Base-by-base conservation (phyloP, 2,888 invertebrate species). In the Drosophila algonquin region DNA sequence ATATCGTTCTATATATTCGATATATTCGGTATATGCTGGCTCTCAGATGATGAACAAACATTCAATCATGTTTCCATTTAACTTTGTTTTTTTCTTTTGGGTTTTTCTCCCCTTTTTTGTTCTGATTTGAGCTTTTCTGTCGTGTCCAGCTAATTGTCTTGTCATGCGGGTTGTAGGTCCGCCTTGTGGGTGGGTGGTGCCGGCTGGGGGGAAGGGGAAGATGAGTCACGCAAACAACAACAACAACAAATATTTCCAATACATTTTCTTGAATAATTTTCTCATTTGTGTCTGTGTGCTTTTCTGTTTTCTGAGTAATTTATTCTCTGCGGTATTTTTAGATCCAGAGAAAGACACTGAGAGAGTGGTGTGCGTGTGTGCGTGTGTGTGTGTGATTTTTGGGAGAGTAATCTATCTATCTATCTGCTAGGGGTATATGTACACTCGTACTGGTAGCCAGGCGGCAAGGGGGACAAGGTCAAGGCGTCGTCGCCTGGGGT, bases 381-480 rank as follows among this genome's bases (percentile, higher is more conserved):
- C n/a, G n/a, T 24, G 24, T 24, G 24, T 8, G 40, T 21, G 21
- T 70, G 55, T 63, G 51, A 57, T 16, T 62, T 40, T 40, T n/a
- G 40, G 14, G 40, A 40, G 40, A 40, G 40, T n/a, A 40, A 40
- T 40, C 40, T 40, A 40, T 40, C 40, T 18, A 18, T 18, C 21
- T 21, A 21, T 21, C 21, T 40, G 40, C 40, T n/a, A 2, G 40
- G 40, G 40, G 40, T 40, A 40, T n/a, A 14, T n/a, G n/a, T n/a
- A n/a, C n/a, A 40, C 14, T 40, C 40, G 40, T 7, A 40, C 40
- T 40, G 6, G 40, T 40, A 14, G n/a, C n/a, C n/a, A n/a, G n/a
- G n/a, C n/a, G 21, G 77, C 65, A 67, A 57, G 63, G 65, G 70
- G 74, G 73, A 80, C 86, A 86, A 86, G 86, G 89, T 87, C 87